Evolutionary conservation across 2,888 invertebrate species (phyloP).

Genomic region (Macaria liturata): DNA sequence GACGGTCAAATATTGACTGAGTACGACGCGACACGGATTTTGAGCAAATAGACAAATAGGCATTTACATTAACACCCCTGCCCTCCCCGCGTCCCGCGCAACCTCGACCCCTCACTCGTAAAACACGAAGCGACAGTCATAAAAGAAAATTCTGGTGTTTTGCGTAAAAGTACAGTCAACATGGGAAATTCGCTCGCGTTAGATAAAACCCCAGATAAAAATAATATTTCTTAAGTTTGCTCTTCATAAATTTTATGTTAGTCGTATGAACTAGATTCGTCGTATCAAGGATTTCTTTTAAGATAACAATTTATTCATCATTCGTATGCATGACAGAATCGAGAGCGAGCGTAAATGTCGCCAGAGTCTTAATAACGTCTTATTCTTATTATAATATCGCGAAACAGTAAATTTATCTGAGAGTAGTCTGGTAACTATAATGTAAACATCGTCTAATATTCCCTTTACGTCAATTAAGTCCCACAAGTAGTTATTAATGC

Average conservation of each 20-base stretch:
- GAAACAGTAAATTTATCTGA: too few relatives aligned
- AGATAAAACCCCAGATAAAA: conserved; percentile 32
- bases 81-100: conserved; percentile 32
- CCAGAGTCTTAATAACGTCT: conserved; percentile 3
- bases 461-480: conserved; percentile 34
- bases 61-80: conserved; percentile 73
- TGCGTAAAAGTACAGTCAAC: conserved; percentile 40
- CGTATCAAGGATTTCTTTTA: conserved; percentile 14
- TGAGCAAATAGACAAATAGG: conserved; percentile 76
- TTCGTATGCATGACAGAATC: conserved; percentile 3
- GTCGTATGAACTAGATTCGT: conserved; percentile 24
- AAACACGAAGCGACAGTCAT: conserved; percentile 39
- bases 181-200: conserved; percentile 37
- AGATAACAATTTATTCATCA: conserved; percentile 17
- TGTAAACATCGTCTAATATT: conserved; percentile 26
- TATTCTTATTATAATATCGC: not conserved
- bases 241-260: conserved; percentile 27
- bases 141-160: conserved; percentile 40
- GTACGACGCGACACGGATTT: conserved; percentile 80
- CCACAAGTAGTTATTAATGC: conserved; percentile 35
- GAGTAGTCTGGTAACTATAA: conserved; percentile 7
- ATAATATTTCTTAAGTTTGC: conserved; percentile 18
- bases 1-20: conserved; percentile 77
- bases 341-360: not conserved
- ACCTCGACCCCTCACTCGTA: conserved; percentile 38